Percentiles rank a stretch among this genome's conserved stretches.
phyloP scores from a whole-genome alignment of 1,140 invertebrate genomes.

The Asobara japonica region DNA sequence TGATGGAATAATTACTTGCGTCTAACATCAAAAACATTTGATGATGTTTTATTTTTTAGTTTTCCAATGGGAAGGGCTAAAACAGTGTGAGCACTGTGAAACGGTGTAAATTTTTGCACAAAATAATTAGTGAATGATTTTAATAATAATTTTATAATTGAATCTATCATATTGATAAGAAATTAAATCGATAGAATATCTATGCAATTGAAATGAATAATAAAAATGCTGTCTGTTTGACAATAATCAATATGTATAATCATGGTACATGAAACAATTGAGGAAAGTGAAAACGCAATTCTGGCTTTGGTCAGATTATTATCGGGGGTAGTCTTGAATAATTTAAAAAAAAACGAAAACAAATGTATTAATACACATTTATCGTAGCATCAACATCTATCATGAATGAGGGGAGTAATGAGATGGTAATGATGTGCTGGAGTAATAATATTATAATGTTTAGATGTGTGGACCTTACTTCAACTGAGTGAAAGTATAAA shows the following conservation, averaged over 20 bases:
- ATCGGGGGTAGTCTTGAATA: neutral
- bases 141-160: constrained; percentile 30
- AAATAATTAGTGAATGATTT: constrained; percentile 40
- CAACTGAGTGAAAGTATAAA: constrained; percentile 64
- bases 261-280: constrained; percentile 33
- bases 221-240: constrained; percentile 64
- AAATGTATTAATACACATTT: neutral
- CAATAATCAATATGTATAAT: constrained; percentile 55
- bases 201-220: neutral
- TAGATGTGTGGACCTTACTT: constrained; percentile 57
- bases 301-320: neutral
- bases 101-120: constrained; percentile 63
- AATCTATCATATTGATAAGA: constrained; percentile 1
- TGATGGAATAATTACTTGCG: neutral
- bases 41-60: constrained; percentile 1
- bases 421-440: constrained; percentile 27
- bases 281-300: constrained; percentile 24
- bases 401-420: neutral
- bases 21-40: constrained; percentile 30
- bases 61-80: neutral
- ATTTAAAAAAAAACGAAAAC: too few relatives aligned
- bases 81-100: constrained; percentile 27
- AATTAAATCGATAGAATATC: neutral
- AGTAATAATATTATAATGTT: constrained; percentile 4
- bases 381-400: neutral